A percentile compares a stretch with the other conserved stretches of the same genome.
Conservation (phyloP, 2,113 vertebrate genomes). For the Globicephala melas region DNA sequence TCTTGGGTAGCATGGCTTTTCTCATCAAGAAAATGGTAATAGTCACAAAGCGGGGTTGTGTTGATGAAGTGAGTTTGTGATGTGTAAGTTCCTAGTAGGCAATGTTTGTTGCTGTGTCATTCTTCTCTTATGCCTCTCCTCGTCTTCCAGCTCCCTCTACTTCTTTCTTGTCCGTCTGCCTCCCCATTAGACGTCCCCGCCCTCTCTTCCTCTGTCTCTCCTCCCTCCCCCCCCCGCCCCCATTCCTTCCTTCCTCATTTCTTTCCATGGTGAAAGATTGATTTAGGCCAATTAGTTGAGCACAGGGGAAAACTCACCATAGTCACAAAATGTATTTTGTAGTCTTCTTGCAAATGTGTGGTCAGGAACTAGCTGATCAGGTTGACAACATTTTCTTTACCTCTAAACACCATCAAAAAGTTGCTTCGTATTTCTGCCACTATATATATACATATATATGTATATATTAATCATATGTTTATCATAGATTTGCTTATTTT, state of each 20-base stretch:
- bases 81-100: neutral
- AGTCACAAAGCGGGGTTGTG: neutral
- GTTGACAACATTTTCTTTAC: neutral
- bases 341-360: neutral
- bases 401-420: neutral
- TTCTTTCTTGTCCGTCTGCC: neutral
- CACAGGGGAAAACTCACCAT: neutral
- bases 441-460: neutral
- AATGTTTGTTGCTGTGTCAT: neutral
- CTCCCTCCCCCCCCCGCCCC: no score
- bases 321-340: neutral
- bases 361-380: neutral
- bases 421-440: neutral
- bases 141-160: neutral
- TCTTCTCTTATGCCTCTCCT: neutral
- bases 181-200: neutral
- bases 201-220: neutral
- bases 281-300: neutral
- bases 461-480: neutral
- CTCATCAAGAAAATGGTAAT: neutral
- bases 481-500: neutral
- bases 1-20: neutral
- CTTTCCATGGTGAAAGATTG: neutral
- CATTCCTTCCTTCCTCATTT: neutral
- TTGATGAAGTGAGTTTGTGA: neutral